These are phyloP conservation scores for Tipula vernalis DNA, from an alignment of 2,888 invertebrate genomes.

Conservation along the genomic window DNA sequence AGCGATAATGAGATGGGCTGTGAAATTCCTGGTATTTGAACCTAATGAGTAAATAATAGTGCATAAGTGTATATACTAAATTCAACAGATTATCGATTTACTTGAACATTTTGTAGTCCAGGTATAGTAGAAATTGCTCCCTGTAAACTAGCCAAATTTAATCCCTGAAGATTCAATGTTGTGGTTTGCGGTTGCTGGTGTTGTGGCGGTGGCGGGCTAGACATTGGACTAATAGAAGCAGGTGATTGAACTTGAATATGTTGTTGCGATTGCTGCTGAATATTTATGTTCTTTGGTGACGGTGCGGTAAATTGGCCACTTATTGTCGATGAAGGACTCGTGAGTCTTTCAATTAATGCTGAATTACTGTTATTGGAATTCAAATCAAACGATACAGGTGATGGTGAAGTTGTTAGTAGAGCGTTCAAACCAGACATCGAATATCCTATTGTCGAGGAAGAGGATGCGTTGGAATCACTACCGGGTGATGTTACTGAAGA, in stretches of 20 bases:
- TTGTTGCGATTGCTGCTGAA: slow-evolving; percentile 25
- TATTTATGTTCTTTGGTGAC: slow-evolving; percentile 13
- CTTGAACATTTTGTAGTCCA: slow-evolving; percentile 66
- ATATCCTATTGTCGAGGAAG: slow-evolving; percentile 38
- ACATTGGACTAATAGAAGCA: slow-evolving; percentile 42
- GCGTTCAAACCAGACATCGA: slow-evolving; percentile 46
- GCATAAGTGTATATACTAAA: background rate
- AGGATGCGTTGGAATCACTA: slow-evolving; percentile 35
- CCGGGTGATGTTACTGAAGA: slow-evolving; percentile 36
- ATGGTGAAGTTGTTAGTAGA: slow-evolving; percentile 37
- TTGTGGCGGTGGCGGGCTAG: slow-evolving; percentile 42
- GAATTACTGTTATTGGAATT: slow-evolving; percentile 11
- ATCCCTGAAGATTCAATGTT: slow-evolving; percentile 48
- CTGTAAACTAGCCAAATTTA: slow-evolving; percentile 57
- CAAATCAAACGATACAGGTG: slow-evolving; percentile 20
- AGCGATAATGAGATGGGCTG: slow-evolving; percentile 72
- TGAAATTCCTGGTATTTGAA: slow-evolving; percentile 73
- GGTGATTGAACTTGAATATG: slow-evolving; percentile 27
- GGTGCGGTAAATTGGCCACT: slow-evolving; percentile 14
- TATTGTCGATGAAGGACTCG: background rate
- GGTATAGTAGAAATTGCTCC: slow-evolving; percentile 43
- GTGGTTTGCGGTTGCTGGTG: slow-evolving; percentile 34
- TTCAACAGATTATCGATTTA: slow-evolving; percentile 20
- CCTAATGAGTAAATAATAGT: slow-evolving; percentile 27
- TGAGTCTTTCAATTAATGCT: slow-evolving; percentile 9